Evolutionary conservation across 2,113 vertebrate species (phyloP).

Genomic region (Camelus bactrianus): DNA sequence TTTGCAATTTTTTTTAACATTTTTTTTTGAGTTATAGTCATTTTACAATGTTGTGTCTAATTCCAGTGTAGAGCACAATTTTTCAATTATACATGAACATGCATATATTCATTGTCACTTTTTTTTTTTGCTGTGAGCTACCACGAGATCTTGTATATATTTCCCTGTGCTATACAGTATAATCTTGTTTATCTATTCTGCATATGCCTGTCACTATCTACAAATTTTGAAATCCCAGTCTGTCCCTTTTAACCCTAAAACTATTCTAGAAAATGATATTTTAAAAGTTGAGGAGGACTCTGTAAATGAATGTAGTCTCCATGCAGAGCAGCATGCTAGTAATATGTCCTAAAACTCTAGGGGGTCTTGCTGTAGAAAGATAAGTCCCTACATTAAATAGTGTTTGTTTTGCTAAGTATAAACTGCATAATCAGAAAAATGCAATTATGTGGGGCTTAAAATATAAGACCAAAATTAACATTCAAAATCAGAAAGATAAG

Average conservation of each 20-base stretch:
- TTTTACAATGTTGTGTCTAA: too few relatives aligned
- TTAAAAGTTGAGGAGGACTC: background rate
- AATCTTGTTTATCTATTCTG: too few relatives aligned
- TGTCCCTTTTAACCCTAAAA: background rate
- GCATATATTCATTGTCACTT: too few relatives aligned
- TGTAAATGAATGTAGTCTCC: background rate
- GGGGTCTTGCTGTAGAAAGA: slow-evolving; percentile 11
- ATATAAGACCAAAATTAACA: slow-evolving; percentile 71
- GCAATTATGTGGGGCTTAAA: slow-evolving; percentile 67
- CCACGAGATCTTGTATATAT: too few relatives aligned
- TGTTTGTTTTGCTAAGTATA: slow-evolving; percentile 51
- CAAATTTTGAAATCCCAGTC: too few relatives aligned
- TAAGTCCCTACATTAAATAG: slow-evolving; percentile 53
- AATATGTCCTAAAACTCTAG: slow-evolving; percentile 7
- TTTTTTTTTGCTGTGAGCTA: too few relatives aligned
- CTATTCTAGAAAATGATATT: background rate
- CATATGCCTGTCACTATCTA: too few relatives aligned
- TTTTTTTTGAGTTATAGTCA: too few relatives aligned
- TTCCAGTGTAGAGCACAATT: too few relatives aligned
- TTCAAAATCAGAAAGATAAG: slow-evolving; percentile 73
- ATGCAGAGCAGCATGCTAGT: background rate
- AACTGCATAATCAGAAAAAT: slow-evolving; percentile 55
- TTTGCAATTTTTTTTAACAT: background rate
- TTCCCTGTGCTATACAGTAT: too few relatives aligned
- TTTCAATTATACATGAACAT: too few relatives aligned